Evolutionary conservation across 2,888 invertebrate genomes (phyloP).

Genomic region (Blastobasis lacticolella): DNA sequence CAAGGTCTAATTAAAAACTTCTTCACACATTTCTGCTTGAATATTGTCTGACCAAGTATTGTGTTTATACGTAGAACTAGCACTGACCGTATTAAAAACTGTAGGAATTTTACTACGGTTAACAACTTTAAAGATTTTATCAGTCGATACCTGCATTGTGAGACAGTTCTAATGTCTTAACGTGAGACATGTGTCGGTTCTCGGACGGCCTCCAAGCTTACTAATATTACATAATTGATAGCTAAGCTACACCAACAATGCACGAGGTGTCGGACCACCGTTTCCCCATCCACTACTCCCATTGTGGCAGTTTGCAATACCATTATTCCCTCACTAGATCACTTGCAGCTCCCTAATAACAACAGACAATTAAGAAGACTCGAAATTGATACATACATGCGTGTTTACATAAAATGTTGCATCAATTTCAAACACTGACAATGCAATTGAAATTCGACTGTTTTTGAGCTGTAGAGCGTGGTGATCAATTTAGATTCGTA

Average conservation of each 20-base stretch:
- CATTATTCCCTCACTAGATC: constrained; percentile 34
- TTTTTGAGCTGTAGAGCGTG: constrained; percentile 6
- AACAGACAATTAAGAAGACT: constrained; percentile 19
- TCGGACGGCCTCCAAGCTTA: constrained; percentile 20
- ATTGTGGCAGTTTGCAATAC: constrained; percentile 38
- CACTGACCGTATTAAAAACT: no score
- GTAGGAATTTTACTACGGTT: no score
- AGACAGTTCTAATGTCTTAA: no score
- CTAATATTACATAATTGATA: constrained; percentile 39
- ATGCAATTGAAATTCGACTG: constrained; percentile 2
- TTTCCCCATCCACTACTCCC: constrained; percentile 44
- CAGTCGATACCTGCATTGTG: no score
- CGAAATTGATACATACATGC: constrained; percentile 3
- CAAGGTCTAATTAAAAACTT: constrained; percentile 16
- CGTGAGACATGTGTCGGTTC: constrained; percentile 4
- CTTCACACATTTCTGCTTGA: neutral
- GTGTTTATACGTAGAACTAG: no score
- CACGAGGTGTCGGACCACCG: constrained; percentile 20
- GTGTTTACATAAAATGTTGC: constrained; percentile 10
- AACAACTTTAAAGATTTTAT: no score
- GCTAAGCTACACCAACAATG: constrained; percentile 21
- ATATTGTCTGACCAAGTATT: neutral
- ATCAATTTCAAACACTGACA: neutral
- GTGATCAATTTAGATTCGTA: constrained; percentile 7
- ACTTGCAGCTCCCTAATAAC: constrained; percentile 28